These are phyloP conservation scores for Diplogasteroides magnus DNA, from an alignment of 1,140 invertebrate genomes.

Conservation along the genomic window DNA sequence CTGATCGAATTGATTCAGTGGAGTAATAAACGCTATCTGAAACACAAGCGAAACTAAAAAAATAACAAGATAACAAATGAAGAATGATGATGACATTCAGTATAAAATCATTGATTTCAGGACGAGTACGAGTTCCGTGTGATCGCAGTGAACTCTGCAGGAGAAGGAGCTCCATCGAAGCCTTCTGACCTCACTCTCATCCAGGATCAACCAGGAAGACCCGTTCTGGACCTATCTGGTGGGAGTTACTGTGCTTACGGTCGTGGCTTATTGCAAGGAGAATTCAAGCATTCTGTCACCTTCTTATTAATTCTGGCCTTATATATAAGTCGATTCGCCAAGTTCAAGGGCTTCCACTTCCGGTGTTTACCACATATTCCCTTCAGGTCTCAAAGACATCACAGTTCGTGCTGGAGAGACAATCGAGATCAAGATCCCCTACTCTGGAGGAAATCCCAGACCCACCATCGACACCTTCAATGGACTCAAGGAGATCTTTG, in stretches of 20 bases:
- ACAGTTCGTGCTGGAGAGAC: conserved; percentile 92
- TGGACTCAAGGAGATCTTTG: conserved; percentile 41
- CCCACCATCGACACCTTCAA: conserved; percentile 83
- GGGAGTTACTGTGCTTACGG: no score
- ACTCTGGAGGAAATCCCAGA: conserved; percentile 80
- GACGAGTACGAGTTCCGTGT: conserved; percentile 92
- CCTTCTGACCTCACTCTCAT: conserved; percentile 76
- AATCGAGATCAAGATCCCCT: conserved; percentile 90
- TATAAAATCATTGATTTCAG: no score
- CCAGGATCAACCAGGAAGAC: conserved; percentile 86
- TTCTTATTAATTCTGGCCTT: no score
- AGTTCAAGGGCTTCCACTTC: no score
- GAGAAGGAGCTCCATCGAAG: conserved; percentile 82
- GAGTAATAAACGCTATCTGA: no score
- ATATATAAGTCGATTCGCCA: no score
- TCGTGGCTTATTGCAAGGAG: no score
- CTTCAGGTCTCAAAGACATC: conserved; percentile 73
- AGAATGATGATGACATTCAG: no score
- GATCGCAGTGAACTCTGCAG: conserved; percentile 89
- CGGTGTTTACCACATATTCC: no score
- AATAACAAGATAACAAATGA: no score
- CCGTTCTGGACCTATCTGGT: conserved; percentile 77
- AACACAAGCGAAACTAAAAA: no score
- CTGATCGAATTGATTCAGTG: not conserved
- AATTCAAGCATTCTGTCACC: no score